A percentile compares a stretch with the other conserved stretches of the same genome.
phyloP scores from a whole-genome alignment of 64 coral and sea anemone species.

The Platygyra sinensis region DNA sequence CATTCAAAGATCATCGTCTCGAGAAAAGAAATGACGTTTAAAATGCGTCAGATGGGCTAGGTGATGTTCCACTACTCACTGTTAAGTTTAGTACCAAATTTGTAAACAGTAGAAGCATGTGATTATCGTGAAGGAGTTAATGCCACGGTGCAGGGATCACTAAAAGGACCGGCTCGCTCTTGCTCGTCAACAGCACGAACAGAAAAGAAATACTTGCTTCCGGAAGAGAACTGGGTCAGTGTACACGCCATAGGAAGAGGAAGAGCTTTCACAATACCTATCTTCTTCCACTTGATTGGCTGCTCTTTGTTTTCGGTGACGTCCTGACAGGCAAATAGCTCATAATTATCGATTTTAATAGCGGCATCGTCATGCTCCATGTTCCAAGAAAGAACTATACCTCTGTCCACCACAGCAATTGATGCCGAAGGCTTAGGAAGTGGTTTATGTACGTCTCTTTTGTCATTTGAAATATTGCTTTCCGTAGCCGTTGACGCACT shows the following conservation, averaged over 20 bases:
- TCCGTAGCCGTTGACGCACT: neutral
- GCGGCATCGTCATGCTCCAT: conserved; percentile 51
- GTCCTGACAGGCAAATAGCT: conserved; percentile 92
- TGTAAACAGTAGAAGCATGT: too few species aligned
- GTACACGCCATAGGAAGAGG: conserved; percentile 97
- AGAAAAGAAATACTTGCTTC: conserved; percentile 91
- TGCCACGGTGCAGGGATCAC: conserved; percentile 78
- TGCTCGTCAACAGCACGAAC: conserved; percentile 84
- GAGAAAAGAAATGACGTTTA: too few species aligned
- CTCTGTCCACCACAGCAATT: conserved; percentile 72
- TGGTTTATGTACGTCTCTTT: neutral
- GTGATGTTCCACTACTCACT: too few species aligned
- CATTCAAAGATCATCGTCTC: too few species aligned
- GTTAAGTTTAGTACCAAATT: too few species aligned
- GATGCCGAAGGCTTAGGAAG: conserved; percentile 79
- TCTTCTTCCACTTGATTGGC: conserved; percentile 85
- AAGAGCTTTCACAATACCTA: conserved; percentile 88
- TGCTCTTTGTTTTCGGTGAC: conserved; percentile 45
- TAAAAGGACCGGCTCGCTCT: conserved; percentile 81
- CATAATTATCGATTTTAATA: conserved; percentile 66
- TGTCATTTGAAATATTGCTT: neutral
- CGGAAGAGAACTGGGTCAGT: conserved; percentile 88
- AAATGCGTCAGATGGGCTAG: too few species aligned
- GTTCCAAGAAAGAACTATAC: conserved; percentile 96
- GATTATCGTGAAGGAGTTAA: conserved; percentile 9